These are phyloP conservation scores for Pseudomyrmex pallidus DNA, from an alignment of 1,140 invertebrate genomes.

Conservation along the genomic window DNA sequence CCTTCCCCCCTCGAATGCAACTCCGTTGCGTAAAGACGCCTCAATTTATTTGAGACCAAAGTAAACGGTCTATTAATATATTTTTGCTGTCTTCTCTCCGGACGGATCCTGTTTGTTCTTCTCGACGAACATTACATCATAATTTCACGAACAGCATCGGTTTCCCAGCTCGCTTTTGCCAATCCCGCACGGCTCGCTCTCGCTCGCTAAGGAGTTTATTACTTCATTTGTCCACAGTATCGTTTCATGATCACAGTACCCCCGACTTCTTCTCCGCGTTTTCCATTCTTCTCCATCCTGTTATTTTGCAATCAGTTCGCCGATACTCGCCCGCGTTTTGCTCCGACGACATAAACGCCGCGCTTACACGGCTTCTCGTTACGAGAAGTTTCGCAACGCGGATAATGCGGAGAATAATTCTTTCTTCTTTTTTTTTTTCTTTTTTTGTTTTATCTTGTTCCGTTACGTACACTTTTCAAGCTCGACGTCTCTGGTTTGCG, in stretches of 20 bases:
- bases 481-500: neutral
- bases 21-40: slow-evolving; percentile 36
- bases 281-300: slow-evolving; percentile 37
- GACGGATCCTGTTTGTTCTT: slow-evolving; percentile 57
- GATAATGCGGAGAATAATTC: slow-evolving; percentile 20
- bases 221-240: slow-evolving; percentile 55
- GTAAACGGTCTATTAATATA: slow-evolving; percentile 54
- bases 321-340: slow-evolving; percentile 48
- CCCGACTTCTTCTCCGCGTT: slow-evolving; percentile 39
- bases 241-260: slow-evolving; percentile 36
- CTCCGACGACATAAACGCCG: slow-evolving; percentile 52
- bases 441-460: neutral
- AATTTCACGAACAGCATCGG: slow-evolving; percentile 56
- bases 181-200: neutral
- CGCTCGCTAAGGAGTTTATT: slow-evolving; percentile 54
- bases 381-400: slow-evolving; percentile 42
- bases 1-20: neutral
- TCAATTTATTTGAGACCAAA: slow-evolving; percentile 46
- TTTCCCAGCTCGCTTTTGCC: slow-evolving; percentile 24
- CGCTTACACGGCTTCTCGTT: slow-evolving; percentile 29
- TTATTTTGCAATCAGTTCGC: slow-evolving; percentile 40
- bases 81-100: slow-evolving; percentile 42
- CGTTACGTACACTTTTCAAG: neutral
- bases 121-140: slow-evolving; percentile 55
- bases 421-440: neutral